Conservation (phyloP, 2,797 vertebrate species). For the Macroramphosus scolopax region DNA sequence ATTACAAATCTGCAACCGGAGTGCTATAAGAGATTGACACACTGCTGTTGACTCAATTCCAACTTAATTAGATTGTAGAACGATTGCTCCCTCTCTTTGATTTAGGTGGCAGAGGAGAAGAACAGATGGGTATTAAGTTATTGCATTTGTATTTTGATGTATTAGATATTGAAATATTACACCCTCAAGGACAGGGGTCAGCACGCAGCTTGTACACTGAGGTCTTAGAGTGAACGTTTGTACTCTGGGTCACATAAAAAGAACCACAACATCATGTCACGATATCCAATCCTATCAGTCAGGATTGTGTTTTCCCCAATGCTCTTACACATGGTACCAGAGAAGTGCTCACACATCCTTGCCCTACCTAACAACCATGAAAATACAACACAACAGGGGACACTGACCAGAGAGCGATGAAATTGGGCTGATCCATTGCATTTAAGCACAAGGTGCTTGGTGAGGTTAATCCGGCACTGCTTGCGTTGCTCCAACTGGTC, state of each 20-base stretch:
- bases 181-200: conserved; percentile 34
- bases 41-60: conserved; percentile 76
- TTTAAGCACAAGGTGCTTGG: conserved; percentile 40
- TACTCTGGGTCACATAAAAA: too few species aligned
- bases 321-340: conserved; percentile 18
- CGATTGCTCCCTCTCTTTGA: conserved; percentile 74
- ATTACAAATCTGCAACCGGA: conserved; percentile 79
- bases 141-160: too few species aligned
- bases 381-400: conserved; percentile 26
- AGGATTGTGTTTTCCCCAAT: conserved; percentile 19
- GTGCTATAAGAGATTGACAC: conserved; percentile 75
- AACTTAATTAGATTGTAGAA: conserved; percentile 79
- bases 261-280: too few species aligned
- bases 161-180: conserved; percentile 2
- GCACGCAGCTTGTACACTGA: conserved; percentile 27
- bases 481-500: too few species aligned
- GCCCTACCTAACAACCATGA: conserved; percentile 17
- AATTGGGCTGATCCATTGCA: conserved; percentile 58
- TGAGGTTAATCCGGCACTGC: conserved; percentile 64
- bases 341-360: conserved; percentile 3
- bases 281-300: too few species aligned
- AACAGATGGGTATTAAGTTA: conserved; percentile 33
- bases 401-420: conserved; percentile 23
- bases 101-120: conserved; percentile 27
- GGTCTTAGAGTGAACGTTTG: conserved; percentile 40